These are phyloP conservation scores for Melieria picta DNA, from an alignment of 2,888 invertebrate species.

Conservation along the genomic window DNA sequence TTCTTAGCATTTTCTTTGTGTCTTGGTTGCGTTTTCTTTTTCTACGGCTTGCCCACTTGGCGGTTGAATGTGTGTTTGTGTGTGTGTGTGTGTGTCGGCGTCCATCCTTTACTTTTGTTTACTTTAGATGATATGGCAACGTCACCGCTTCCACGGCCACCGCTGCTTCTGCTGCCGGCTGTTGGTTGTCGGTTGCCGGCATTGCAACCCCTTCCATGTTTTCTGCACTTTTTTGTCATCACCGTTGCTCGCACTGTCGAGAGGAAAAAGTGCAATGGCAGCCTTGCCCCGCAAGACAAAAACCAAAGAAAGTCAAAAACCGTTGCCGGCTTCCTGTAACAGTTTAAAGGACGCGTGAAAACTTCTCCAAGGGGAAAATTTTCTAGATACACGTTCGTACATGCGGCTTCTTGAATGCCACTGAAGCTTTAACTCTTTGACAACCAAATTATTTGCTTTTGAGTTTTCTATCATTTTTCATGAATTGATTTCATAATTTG, in stretches of 20 bases:
- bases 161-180: constrained; percentile 23
- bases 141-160: constrained; percentile 32
- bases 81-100: constrained; percentile 20
- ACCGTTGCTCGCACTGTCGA: neutral
- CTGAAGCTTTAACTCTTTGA: too few relatives aligned
- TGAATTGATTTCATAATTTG: too few relatives aligned
- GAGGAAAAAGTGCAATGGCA: neutral
- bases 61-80: neutral
- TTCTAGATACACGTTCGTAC: constrained; percentile 8
- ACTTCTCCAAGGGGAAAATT: constrained; percentile 46
- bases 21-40: too few relatives aligned
- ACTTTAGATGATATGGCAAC: constrained; percentile 23
- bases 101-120: constrained; percentile 39
- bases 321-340: neutral
- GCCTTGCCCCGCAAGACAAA: neutral
- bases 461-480: too few relatives aligned
- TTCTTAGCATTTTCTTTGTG: too few relatives aligned
- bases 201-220: constrained; percentile 23
- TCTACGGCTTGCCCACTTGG: too few relatives aligned
- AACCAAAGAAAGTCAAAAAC: neutral
- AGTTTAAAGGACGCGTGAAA: constrained; percentile 41
- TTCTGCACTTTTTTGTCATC: constrained; percentile 35
- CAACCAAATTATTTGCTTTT: too few relatives aligned
- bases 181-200: neutral
- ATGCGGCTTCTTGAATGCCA: too few relatives aligned